Evolutionary conservation across 2,888 invertebrate species (phyloP).

Genomic region (Onchidella celtica): DNA sequence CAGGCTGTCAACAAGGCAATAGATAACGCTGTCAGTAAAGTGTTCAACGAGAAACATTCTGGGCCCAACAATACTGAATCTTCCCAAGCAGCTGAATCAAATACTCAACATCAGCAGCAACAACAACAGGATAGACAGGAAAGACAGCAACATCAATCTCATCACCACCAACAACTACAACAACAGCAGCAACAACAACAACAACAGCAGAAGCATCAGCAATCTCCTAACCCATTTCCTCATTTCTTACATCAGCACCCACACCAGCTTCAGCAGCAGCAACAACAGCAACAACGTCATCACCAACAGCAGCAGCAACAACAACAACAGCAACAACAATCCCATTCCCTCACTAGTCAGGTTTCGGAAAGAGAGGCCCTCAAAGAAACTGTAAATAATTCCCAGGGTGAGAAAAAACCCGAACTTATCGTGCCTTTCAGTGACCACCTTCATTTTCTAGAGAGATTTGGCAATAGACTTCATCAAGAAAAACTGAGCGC

Average conservation of each 20-base stretch:
- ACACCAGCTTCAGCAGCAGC: slow-evolving; percentile 48
- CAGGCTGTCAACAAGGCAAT: slow-evolving; percentile 67
- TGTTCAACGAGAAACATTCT: slow-evolving; percentile 55
- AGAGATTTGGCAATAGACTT: slow-evolving; percentile 49
- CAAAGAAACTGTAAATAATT: slow-evolving; percentile 51
- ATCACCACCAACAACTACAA: not conserved
- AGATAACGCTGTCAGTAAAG: slow-evolving; percentile 66
- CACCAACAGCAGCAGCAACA: slow-evolving; percentile 46
- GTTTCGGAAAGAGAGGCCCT: slow-evolving; percentile 45
- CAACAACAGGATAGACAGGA: not conserved
- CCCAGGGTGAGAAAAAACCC: slow-evolving; percentile 41
- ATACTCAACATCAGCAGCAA: not conserved
- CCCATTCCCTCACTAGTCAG: slow-evolving; percentile 1
- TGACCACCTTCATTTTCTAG: slow-evolving; percentile 52
- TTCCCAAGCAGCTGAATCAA: not conserved
- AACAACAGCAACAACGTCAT: slow-evolving; percentile 42
- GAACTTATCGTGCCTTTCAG: slow-evolving; percentile 50
- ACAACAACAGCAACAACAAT: slow-evolving; percentile 45
- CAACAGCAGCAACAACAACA: slow-evolving; percentile 4
- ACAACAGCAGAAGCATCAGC: slow-evolving; percentile 26
- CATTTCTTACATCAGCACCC: slow-evolving; percentile 40
- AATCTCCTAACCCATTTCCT: slow-evolving; percentile 8
- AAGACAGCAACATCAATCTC: too few relatives aligned
- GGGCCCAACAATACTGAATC: not conserved
- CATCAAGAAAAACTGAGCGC: slow-evolving; percentile 66